phyloP scores from a whole-genome alignment of 2,888 invertebrate genomes.

The Masnerella sp. region DNA sequence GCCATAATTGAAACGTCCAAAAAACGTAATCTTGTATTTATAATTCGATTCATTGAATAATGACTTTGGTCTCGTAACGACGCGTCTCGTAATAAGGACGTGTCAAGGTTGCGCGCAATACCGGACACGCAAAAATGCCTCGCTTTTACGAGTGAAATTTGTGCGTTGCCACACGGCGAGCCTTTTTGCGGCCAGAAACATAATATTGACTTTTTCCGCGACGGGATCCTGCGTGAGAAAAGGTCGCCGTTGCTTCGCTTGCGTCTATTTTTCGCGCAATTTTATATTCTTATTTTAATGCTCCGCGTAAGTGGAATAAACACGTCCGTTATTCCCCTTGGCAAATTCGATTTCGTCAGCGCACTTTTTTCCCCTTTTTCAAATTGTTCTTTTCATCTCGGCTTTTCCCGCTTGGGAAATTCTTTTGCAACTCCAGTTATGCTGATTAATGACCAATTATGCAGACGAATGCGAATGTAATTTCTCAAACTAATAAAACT shows the following conservation, averaged over 20 bases:
- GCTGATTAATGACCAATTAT: neutral
- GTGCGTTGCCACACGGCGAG: conserved; percentile 23
- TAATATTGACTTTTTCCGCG: conserved; percentile 45
- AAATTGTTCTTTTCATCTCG: no score
- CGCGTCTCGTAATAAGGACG: conserved; percentile 12
- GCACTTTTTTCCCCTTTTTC: no score
- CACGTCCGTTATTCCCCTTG: neutral
- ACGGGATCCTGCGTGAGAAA: conserved; percentile 24
- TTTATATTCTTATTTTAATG: conserved; percentile 12
- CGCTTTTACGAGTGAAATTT: conserved; percentile 33
- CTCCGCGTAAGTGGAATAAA: neutral
- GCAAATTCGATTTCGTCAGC: no score
- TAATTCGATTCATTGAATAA: no score
- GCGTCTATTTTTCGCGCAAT: conserved; percentile 15
- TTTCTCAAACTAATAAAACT: no score
- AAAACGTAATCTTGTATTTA: no score
- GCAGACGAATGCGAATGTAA: neutral
- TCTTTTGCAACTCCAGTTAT: no score
- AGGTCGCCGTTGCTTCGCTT: neutral
- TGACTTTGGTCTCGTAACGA: no score
- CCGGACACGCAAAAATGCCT: conserved; percentile 28
- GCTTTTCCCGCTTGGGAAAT: no score
- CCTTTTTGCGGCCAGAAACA: conserved; percentile 30
- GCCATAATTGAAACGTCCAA: no score
- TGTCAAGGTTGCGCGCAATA: conserved; percentile 36